Evolutionary conservation across 92 coral and sea anemone species (phyloP), one percentile per base, ranked within the genome.

Genomic region (Parazoanthus darwini): DNA sequence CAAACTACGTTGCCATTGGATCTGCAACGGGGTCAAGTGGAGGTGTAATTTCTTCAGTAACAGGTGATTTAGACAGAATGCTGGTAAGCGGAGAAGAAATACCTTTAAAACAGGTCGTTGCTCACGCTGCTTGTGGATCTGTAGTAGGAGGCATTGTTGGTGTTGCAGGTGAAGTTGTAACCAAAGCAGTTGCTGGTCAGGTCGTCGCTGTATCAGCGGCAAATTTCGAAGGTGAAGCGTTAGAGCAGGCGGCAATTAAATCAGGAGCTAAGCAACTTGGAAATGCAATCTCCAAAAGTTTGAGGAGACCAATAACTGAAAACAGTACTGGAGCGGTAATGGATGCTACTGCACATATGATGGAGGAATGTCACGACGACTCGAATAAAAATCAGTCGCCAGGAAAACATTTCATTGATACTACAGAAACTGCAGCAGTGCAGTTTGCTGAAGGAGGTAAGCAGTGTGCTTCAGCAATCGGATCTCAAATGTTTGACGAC

Each of bases 71-170:
- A 39, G 42, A 39, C 42, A 39, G 42, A 39, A 39, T 39, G 42
- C 42, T 39, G 42, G 42, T 39, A 2, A 67, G 86, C 56, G 90
- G 86, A 8, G 88, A 89, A 18, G 78, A 89, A 2, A 59, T 92
- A 56, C 54, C 94, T 1, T 0, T 22, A 56, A 89, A 86, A 42
- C 87, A 92, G 67, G 86, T 77, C 14, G 0, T 81, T 8, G 63
- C 83, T 3, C 91, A 67, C 39, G 90, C 90, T 20, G 29, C 37
- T 42, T 39, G 78, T 80, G 88, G 86, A 22, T 56, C 18, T 39
- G 42, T 39, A 4, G 42, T 39, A 39, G 42, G 1, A n/a, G 42
- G 42, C 42, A 39, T 39, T 2, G 42, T 4, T 39, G 42, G 42
- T 39, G 42, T 39, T 39, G 42, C 48, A 20, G 94, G 78, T 80